phyloP scores from a whole-genome alignment of 2,888 invertebrate genomes.

The Hypomecis atomaria region DNA sequence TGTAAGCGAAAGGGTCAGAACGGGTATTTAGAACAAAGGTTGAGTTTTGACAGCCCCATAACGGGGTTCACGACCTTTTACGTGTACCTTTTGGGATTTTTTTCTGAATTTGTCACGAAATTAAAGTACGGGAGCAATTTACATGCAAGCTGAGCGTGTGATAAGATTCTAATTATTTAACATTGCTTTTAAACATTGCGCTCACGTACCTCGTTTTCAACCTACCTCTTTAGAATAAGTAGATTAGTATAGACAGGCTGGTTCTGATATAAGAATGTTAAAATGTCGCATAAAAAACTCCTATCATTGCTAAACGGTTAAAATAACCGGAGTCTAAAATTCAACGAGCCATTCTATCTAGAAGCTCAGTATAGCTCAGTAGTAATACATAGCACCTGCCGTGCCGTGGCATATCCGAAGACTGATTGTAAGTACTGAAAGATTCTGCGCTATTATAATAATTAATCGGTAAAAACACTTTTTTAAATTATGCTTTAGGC shows the following conservation, averaged over 20 bases:
- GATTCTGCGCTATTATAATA: too few species aligned
- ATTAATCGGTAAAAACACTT: too few species aligned
- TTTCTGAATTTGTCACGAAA: constrained; percentile 18
- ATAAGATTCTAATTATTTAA: constrained; percentile 34
- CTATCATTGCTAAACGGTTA: too few species aligned
- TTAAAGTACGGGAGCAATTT: constrained; percentile 27
- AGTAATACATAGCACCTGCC: too few species aligned
- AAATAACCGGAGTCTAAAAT: too few species aligned
- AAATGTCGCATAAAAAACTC: too few species aligned
- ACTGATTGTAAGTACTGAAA: too few species aligned
- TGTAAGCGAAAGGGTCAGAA: constrained; percentile 45
- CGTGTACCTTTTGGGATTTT: constrained; percentile 22
- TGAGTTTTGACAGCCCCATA: constrained; percentile 50
- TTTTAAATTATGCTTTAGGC: too few species aligned
- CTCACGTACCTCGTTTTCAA: constrained; percentile 36
- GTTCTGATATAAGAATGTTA: too few species aligned
- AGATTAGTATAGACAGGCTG: not conserved
- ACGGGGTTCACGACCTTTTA: constrained; percentile 47
- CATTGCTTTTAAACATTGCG: constrained; percentile 26
- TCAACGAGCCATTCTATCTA: too few species aligned
- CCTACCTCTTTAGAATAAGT: constrained; percentile 35
- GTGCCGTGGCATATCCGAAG: too few species aligned
- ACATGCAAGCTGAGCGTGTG: constrained; percentile 30
- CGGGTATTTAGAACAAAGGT: constrained; percentile 48
- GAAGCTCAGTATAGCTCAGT: too few species aligned